Percentiles rank a stretch among this genome's conserved stretches.
phyloP scores from a whole-genome alignment of 2,797 vertebrate genomes.

The Nothura maculosa region DNA sequence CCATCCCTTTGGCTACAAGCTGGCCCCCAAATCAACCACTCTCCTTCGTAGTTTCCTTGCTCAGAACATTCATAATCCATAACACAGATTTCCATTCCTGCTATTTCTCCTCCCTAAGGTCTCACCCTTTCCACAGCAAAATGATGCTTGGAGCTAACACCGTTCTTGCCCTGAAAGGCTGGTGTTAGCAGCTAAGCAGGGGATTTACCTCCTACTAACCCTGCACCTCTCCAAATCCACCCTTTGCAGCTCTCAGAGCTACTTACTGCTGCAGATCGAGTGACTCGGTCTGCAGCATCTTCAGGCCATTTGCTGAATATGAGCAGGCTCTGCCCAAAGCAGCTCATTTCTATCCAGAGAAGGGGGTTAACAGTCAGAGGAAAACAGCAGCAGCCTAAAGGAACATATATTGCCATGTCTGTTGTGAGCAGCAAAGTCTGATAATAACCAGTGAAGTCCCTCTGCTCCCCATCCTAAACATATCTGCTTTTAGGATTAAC shows the following conservation, averaged over 20 bases:
- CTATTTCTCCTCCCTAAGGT: neutral
- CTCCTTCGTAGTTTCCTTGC: neutral
- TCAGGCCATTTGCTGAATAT: neutral
- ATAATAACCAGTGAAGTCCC: constrained; percentile 24
- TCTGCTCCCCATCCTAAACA: constrained; percentile 18
- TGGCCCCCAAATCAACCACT: neutral
- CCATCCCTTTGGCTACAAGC: neutral
- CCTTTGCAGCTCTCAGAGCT: neutral
- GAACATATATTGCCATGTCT: constrained; percentile 5
- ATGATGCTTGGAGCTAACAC: neutral
- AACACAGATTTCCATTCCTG: neutral
- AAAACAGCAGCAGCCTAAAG: constrained; percentile 19
- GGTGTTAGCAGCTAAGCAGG: neutral
- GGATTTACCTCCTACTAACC: neutral
- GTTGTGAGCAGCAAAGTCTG: constrained; percentile 12
- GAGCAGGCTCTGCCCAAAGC: neutral
- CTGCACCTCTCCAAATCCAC: neutral
- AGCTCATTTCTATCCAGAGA: neutral
- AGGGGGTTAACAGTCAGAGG: neutral
- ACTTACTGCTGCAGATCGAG: neutral
- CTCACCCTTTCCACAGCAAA: neutral
- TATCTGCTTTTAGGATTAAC: constrained; percentile 30
- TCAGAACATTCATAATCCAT: neutral
- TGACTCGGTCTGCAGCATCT: fast-evolving
- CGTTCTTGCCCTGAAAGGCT: neutral